These are phyloP conservation scores for Notolabrus celidotus DNA, from an alignment of 2,797 vertebrate genomes.

Conservation along the genomic window DNA sequence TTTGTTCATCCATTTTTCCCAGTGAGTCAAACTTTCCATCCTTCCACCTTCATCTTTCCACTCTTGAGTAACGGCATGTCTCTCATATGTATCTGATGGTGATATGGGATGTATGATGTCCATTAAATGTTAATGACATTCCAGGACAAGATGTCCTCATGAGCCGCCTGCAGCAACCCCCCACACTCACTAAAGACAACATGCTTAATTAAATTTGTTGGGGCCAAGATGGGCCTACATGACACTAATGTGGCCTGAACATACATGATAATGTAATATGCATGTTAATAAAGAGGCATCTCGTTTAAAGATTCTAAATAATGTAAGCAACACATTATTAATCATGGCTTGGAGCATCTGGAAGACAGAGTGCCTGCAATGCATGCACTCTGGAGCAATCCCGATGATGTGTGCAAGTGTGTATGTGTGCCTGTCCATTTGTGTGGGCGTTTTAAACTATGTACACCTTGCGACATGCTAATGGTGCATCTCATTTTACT, in stretches of 20 bases:
- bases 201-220: conserved; percentile 59
- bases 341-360: conserved; percentile 45
- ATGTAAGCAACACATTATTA: conserved; percentile 72
- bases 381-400: conserved; percentile 57
- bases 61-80: conserved; percentile 26
- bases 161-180: conserved; percentile 37
- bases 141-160: conserved; percentile 25
- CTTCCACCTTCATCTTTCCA: conserved; percentile 22
- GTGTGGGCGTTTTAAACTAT: conserved; percentile 62
- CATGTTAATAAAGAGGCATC: conserved; percentile 68
- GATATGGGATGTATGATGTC: conserved; percentile 31
- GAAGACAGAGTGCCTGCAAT: conserved; percentile 60
- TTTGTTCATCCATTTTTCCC: conserved; percentile 41
- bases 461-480: conserved; percentile 39
- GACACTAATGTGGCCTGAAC: conserved; percentile 62
- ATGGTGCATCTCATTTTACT: conserved; percentile 46
- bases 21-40: conserved; percentile 18
- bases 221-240: conserved; percentile 40
- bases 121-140: conserved; percentile 58
- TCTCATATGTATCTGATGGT: conserved; percentile 13
- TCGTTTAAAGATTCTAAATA: conserved; percentile 75
- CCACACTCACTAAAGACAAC: conserved; percentile 42
- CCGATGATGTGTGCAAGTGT: conserved; percentile 30
- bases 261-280: conserved; percentile 63
- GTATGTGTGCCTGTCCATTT: conserved; percentile 24